Base-by-base conservation (phyloP, 2,113 vertebrate genomes). In the Psittacara wagleri region DNA sequence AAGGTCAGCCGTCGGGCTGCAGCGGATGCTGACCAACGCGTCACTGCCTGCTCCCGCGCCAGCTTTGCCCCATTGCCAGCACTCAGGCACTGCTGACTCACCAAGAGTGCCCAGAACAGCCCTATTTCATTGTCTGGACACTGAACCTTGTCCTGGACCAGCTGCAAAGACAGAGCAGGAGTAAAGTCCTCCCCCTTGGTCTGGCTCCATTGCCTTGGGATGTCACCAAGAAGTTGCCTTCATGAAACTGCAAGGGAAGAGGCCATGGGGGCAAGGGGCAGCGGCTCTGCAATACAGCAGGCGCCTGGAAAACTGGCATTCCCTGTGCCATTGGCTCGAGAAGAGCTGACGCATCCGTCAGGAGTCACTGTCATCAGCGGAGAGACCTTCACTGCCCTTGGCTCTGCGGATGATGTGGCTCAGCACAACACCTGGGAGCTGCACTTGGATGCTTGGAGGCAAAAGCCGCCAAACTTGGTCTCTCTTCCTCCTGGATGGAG, bases 131-230 rank as follows among this genome's bases (percentile, higher is more conserved):
- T 92, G 95, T 92, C 94, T 61, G 35, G 89, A 84, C 66, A 6
- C 91, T 95, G 94, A 95, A 89, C 95, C 94, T 94, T 95, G 94
- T 95, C 86, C 95, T 52, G 91, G 81, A 41, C 66, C 41, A n/a
- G 62, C 29, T 89, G 91, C 69, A 82, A 75, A 86, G 80, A 64
- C 43, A 52, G 73, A 57, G 48, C 29, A 41, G 83, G 80, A 92
- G 35, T 79, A 48, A 94, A 91, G 61, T 91, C 91, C 94, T 72
- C 31, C 61, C 54, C 67, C 10, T 35, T 37, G 39, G 39, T 4
- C 7, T 13, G 88, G 43, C 77, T 91, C 86, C 89, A 37, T 51
- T 0, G 2, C 77, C 48, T 82, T 72, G 83, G 80, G 91, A 84
- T 41, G 69, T 52, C 86, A 51, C 64, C 23, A 19, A 89, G 77